Base-by-base conservation (phyloP, 2,797 vertebrate species). In the Intellagama lesueurii region DNA sequence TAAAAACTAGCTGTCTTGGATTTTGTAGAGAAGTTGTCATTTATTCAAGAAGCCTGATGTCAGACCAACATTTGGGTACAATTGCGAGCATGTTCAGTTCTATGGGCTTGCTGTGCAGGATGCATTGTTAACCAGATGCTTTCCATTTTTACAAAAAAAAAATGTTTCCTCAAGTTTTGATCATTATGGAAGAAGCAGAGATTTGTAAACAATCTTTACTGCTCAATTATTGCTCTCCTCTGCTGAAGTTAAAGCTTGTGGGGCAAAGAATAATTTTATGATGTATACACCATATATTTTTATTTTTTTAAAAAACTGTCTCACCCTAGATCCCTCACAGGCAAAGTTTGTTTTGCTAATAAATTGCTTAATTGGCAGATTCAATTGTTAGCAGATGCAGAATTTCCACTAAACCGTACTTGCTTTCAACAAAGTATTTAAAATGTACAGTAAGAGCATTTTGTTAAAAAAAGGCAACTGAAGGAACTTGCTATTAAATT, bases 201-300 rank as follows among this genome's bases (percentile, higher is more conserved):
- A 11, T 84, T 86, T 92, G 86, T 9, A 66, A 78, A 30, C 91
- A 88, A 86, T 88, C 90, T 89, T 92, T 83, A 11, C 90, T 89
- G 92, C 91, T 92, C 89, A 81, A 30, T 89, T 89, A 47, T 0
- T 72, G 89, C 90, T 24, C 14, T 0, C 0, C 73, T 56, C 40
- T 22, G 0, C 1, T 24, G 47, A 7, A 87, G 90, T 90, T 30
- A 12, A 88, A 87, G 91, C 88, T 88, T 26, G 70, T 86, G 80
- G 77, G 83, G 88, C 80, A 93, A 44, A 80, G 89, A 85, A 90
- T 24, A 7, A 22, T 75, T 93, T 91, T 86, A 88, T 44, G 66
- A 83, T 86, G 79, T 76, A 24, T 4, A 35, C 64, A 87, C 78
- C 64, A 24, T 6, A 30, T 28, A 17, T n/a, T 24, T 83, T 56